These are phyloP conservation scores for Poecilia latipinna DNA, from an alignment of 2,113 vertebrate genomes.

Conservation along the genomic window DNA sequence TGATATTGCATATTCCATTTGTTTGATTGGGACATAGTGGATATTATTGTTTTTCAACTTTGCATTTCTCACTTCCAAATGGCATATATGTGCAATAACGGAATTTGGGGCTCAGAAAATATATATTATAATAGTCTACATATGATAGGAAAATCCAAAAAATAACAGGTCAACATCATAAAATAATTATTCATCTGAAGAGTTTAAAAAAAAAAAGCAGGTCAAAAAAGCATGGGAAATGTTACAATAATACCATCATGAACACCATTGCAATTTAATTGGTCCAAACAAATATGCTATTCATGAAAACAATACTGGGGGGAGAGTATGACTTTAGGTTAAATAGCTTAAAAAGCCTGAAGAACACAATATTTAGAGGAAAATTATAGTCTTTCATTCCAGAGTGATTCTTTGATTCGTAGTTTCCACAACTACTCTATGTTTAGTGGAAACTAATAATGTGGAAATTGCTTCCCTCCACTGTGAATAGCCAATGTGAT, in stretches of 20 bases:
- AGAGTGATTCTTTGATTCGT: constrained; percentile 25
- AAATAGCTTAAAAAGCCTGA: constrained; percentile 5
- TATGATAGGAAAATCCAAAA: not conserved
- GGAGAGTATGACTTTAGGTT: not conserved
- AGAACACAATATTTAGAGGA: constrained; percentile 15
- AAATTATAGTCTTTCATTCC: constrained; percentile 27
- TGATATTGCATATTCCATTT: too few species aligned
- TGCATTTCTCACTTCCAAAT: not conserved
- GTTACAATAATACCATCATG: not conserved
- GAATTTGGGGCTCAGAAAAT: not conserved
- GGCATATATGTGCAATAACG: not conserved
- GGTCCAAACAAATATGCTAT: not conserved
- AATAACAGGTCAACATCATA: not conserved
- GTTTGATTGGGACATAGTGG: too few species aligned
- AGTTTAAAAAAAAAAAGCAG: not conserved
- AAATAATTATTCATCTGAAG: not conserved
- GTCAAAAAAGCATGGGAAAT: not conserved
- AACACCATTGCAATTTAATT: not conserved
- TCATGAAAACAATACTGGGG: constrained; percentile 12
- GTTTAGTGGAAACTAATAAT: constrained; percentile 41
- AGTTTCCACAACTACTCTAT: not conserved
- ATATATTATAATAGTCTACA: not conserved
- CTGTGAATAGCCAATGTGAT: constrained; percentile 33
- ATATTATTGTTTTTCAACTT: too few species aligned
- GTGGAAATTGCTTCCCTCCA: constrained; percentile 37